phyloP scores from a whole-genome alignment of 2,888 invertebrate species.

The Vandiemenella viatica region DNA sequence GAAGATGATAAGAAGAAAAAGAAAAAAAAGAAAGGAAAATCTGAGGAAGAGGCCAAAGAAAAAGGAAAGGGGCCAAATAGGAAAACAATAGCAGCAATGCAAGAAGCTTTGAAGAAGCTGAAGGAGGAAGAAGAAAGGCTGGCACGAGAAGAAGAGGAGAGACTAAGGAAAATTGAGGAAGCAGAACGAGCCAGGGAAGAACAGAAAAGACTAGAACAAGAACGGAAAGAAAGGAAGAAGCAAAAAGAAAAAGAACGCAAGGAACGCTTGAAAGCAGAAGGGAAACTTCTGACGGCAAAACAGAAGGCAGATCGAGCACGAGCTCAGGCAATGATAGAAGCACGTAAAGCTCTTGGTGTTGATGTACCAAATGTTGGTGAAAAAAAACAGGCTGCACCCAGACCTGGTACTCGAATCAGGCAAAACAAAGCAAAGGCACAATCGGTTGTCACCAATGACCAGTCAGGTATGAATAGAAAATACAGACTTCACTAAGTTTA shows the following conservation, averaged over 20 bases:
- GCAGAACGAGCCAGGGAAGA: conserved; percentile 57
- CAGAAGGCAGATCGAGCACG: conserved; percentile 83
- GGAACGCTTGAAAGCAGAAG: conserved; percentile 89
- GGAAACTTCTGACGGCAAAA: conserved; percentile 82
- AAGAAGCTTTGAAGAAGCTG: conserved; percentile 73
- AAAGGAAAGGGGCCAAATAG: conserved; percentile 52
- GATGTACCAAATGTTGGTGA: conserved; percentile 60
- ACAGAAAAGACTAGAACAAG: conserved; percentile 65
- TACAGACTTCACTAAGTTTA: not conserved
- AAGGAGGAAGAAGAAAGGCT: conserved; percentile 78
- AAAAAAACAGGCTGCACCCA: conserved; percentile 28
- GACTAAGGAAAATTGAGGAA: conserved; percentile 55
- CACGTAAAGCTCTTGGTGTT: conserved; percentile 75
- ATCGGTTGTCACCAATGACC: not conserved
- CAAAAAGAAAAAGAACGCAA: conserved; percentile 85
- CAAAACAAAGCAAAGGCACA: conserved; percentile 54
- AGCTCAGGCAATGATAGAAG: conserved; percentile 77
- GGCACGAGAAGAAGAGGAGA: conserved; percentile 64
- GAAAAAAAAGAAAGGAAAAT: conserved; percentile 23
- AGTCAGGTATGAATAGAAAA: not conserved
- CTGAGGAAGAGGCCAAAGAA: conserved; percentile 24
- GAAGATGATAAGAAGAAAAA: conserved; percentile 20
- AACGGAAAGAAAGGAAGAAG: conserved; percentile 75
- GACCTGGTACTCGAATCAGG: conserved; percentile 57
- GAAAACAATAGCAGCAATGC: conserved; percentile 79